These are phyloP conservation scores for Sebastes melanostomus DNA, from an alignment of 2,797 vertebrate species.

Conservation along the genomic window DNA sequence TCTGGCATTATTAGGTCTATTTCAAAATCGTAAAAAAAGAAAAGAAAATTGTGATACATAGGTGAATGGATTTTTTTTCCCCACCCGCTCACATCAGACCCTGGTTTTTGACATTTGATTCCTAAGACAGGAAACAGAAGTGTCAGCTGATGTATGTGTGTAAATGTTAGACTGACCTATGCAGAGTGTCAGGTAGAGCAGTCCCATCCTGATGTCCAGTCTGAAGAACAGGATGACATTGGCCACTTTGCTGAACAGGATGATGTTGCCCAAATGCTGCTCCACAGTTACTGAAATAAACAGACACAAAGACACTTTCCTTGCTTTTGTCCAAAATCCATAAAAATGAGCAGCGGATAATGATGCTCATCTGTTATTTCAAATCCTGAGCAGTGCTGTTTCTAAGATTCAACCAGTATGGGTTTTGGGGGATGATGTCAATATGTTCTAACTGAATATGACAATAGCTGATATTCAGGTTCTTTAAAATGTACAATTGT, in stretches of 20 bases:
- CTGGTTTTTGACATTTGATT: not conserved
- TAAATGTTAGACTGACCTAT: slow-evolving; percentile 65
- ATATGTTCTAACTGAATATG: not conserved
- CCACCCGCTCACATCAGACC: not conserved
- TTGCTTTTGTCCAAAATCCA: not conserved
- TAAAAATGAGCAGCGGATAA: not conserved
- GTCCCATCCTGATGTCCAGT: slow-evolving; percentile 93
- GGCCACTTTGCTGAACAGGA: slow-evolving; percentile 97
- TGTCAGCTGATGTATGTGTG: not conserved
- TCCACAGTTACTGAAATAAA: slow-evolving; percentile 89
- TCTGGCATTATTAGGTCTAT: too few relatives aligned
- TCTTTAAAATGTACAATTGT: not conserved
- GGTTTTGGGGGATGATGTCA: not conserved
- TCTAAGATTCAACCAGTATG: not conserved
- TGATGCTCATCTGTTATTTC: not conserved
- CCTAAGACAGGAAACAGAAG: not conserved
- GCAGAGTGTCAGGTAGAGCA: slow-evolving; percentile 94
- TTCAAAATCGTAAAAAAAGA: too few relatives aligned
- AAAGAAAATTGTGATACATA: too few relatives aligned
- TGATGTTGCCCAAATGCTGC: slow-evolving; percentile 96
- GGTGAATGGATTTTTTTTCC: too few relatives aligned
- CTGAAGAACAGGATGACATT: slow-evolving; percentile 97
- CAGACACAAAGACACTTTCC: not conserved
- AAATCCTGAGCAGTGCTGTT: not conserved
- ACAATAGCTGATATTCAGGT: not conserved